Evolutionary conservation across 37 sponge, comb jelly and placozoan species (phyloP).

Genomic region (Haliclona indistincta): DNA sequence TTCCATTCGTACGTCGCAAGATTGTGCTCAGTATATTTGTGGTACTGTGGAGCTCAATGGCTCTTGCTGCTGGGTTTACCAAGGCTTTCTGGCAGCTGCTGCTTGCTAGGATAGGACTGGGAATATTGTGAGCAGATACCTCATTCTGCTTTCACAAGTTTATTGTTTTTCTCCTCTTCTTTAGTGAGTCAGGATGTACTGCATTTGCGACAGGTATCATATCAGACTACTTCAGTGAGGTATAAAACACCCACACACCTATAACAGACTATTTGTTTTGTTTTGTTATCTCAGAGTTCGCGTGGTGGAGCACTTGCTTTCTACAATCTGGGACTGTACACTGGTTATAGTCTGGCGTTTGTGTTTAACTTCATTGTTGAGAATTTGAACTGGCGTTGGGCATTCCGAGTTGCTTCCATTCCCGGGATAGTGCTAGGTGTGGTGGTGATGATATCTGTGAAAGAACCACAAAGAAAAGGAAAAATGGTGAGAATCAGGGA

Average conservation of each 20-base stretch:
- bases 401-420: slow-evolving; percentile 53
- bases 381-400: slow-evolving; percentile 66
- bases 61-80: slow-evolving; percentile 56
- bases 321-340: slow-evolving; percentile 78
- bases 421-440: slow-evolving; percentile 51
- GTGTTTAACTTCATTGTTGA: slow-evolving; percentile 53
- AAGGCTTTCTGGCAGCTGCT: slow-evolving; percentile 63
- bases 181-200: slow-evolving; percentile 75
- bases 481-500: background rate
- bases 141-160: background rate
- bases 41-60: slow-evolving; percentile 72
- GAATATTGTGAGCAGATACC: slow-evolving; percentile 53
- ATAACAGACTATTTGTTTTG: background rate
- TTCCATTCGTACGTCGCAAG: slow-evolving; percentile 27
- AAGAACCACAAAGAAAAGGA: slow-evolving; percentile 51
- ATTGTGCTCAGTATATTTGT: slow-evolving; percentile 36
- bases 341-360: slow-evolving; percentile 76
- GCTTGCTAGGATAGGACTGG: slow-evolving; percentile 61
- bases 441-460: slow-evolving; percentile 53
- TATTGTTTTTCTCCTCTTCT: background rate
- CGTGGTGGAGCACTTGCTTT: slow-evolving; percentile 74
- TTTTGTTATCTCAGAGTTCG: slow-evolving; percentile 19
- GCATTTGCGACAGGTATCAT: slow-evolving; percentile 77
- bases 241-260: background rate
- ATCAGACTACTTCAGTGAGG: slow-evolving; percentile 63